Base-by-base conservation (phyloP, 2,888 invertebrate species). In the Apamea anceps region DNA sequence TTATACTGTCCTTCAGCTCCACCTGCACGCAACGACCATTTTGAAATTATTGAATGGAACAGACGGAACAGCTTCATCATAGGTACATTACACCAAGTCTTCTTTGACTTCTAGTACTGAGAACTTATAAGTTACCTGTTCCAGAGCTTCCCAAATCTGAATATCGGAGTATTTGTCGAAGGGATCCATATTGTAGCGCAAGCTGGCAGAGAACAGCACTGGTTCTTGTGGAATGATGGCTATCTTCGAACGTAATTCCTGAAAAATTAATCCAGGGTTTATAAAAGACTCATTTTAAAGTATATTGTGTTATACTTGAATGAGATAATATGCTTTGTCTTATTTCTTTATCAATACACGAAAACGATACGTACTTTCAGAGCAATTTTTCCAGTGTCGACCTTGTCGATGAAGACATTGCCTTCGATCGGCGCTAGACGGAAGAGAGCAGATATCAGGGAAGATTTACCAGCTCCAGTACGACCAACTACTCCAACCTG, bases 391-490 rank as follows among this genome's bases (percentile, higher is more conserved):
- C 97, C 97, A 0, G 98, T 98, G 77, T 98, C 97, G 0, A 99
- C 91, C 10, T 97, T 98, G 91, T 99, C 99, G 76, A 99, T 98
- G 82, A 95, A 93, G 63, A 99, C 97, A 28, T 96, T 93, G 1
- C 99, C 99, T 76, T 98, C 98, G 28, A 98, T 97, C 65, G 98
- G 98, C 0, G 98, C 98, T 86, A 99, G 94, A 6, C 99, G 97
- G 95, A 99, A 99, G 45, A 99, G 95, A 1, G 99, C 98, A 7
- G 98, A 97, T 85, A 99, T 98, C 63, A 99, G 95, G 0, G 98
- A 98, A 0, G 98, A 98, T 93, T 99, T 99, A 28, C 99, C 99
- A 15, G 99, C 99, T 2, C 99, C 99, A 0, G 99, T 99, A 73
- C 99, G 97, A 0, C 99, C 99, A 1, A 99, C 98, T 82, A 99